phyloP scores from a whole-genome alignment of 1,140 invertebrate genomes.

The Lasioglossum albipes region DNA sequence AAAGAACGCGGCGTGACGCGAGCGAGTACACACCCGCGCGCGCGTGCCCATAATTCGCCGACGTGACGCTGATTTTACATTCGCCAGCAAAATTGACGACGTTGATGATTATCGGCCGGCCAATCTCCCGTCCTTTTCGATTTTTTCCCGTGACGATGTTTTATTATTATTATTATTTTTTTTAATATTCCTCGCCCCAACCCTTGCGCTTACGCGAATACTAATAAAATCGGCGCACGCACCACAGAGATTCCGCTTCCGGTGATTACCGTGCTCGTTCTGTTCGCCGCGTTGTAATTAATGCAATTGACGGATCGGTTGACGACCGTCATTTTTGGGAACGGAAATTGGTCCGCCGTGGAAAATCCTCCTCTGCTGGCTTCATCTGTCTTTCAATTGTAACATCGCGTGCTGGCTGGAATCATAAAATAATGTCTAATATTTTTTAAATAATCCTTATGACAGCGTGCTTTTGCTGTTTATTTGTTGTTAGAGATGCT shows the following conservation, averaged over 20 bases:
- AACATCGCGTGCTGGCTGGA: no score
- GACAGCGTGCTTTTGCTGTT: no score
- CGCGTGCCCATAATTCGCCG: slow-evolving; percentile 44
- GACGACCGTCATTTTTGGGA: neutral
- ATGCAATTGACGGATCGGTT: slow-evolving; percentile 11
- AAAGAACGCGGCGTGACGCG: slow-evolving; percentile 56
- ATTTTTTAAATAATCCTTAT: no score
- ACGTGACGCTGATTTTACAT: slow-evolving; percentile 55
- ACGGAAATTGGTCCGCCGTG: neutral
- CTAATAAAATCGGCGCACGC: slow-evolving; percentile 12
- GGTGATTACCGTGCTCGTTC: slow-evolving; percentile 12
- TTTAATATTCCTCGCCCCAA: neutral
- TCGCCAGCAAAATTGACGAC: slow-evolving; percentile 51
- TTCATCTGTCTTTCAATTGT: neutral
- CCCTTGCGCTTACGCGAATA: slow-evolving; percentile 22
- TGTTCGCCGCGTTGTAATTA: slow-evolving; percentile 12
- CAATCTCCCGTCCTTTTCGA: slow-evolving; percentile 6
- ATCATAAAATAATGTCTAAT: no score
- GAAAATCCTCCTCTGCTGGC: neutral
- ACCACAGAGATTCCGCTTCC: neutral
- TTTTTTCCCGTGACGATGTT: neutral
- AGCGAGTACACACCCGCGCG: neutral
- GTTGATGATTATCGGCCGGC: slow-evolving; percentile 40
- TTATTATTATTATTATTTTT: no score
- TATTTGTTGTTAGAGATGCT: no score